Conservation (phyloP, 1,140 invertebrate genomes). For the Leptinotarsa texana region DNA sequence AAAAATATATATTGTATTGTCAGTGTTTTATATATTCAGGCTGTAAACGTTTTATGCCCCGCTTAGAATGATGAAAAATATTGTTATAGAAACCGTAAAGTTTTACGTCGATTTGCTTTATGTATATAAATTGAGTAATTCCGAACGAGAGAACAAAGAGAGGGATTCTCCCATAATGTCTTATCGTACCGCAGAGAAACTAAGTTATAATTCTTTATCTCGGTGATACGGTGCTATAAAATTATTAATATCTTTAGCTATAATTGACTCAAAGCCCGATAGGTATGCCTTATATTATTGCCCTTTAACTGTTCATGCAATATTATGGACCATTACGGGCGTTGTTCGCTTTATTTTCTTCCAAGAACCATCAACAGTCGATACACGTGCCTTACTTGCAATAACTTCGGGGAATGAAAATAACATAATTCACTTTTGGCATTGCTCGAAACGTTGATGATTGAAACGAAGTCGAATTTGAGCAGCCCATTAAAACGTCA, state of each 20-base stretch:
- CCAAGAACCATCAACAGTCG: conserved; percentile 10
- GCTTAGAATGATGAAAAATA: conserved; percentile 38
- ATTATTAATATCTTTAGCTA: conserved; percentile 52
- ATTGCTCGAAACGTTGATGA: neutral
- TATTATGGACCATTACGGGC: conserved; percentile 20
- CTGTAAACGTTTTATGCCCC: conserved; percentile 42
- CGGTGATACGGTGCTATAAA: conserved; percentile 46
- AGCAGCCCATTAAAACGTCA: neutral
- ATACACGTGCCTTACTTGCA: conserved; percentile 10
- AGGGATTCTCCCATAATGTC: conserved; percentile 30
- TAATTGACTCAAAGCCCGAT: conserved; percentile 50
- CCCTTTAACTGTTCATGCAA: conserved; percentile 41
- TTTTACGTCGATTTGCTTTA: conserved; percentile 27
- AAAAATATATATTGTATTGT: conserved; percentile 33
- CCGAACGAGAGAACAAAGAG: conserved; percentile 35
- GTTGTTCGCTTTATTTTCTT: conserved; percentile 22
- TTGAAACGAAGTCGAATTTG: neutral
- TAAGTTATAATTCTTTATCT: conserved; percentile 54
- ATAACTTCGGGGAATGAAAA: neutral
- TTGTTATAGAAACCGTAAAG: conserved; percentile 42
- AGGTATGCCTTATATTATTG: conserved; percentile 48
- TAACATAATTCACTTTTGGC: conserved; percentile 6
- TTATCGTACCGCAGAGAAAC: conserved; percentile 40
- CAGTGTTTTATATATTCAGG: conserved; percentile 36
- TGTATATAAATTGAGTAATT: conserved; percentile 43